phyloP scores from a whole-genome alignment of 2,888 invertebrate species.

The Napeogenes sylphis region DNA sequence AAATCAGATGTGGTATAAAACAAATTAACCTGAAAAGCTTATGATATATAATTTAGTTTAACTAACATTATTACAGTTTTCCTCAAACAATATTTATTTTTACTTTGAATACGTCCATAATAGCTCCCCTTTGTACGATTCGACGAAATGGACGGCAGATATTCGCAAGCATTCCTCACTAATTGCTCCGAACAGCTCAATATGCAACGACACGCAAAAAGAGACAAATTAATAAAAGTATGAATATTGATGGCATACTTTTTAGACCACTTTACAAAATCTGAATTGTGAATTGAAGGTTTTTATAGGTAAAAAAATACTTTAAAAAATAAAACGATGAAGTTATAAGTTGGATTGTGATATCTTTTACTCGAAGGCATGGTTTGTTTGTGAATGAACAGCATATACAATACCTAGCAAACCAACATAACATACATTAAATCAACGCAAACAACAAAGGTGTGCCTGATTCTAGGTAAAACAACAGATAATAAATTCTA shows the following conservation, averaged over 20 bases:
- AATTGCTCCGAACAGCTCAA: constrained; percentile 59
- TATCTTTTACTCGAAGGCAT: too few relatives aligned
- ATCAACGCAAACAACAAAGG: too few relatives aligned
- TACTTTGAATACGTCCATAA: constrained; percentile 9
- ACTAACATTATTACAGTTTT: background rate
- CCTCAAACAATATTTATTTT: background rate
- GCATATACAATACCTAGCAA: too few relatives aligned
- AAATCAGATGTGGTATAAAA: too few relatives aligned
- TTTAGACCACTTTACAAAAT: constrained; percentile 27
- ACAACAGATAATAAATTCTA: background rate
- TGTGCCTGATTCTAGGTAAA: background rate
- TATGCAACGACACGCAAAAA: constrained; percentile 64
- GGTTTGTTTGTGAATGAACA: too few relatives aligned
- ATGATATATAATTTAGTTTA: too few relatives aligned
- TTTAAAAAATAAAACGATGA: too few relatives aligned
- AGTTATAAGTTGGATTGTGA: background rate
- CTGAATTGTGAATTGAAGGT: background rate
- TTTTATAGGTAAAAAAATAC: too few relatives aligned
- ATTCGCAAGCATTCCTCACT: constrained; percentile 61
- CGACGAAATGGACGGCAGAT: constrained; percentile 55
- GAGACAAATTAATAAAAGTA: constrained; percentile 59
- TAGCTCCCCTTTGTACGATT: constrained; percentile 35
- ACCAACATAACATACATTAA: too few relatives aligned
- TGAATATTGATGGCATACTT: constrained; percentile 52
- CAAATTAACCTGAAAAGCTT: too few relatives aligned